Evolutionary conservation across 2,113 vertebrate species (phyloP).

Genomic region (Rallus limicola): DNA sequence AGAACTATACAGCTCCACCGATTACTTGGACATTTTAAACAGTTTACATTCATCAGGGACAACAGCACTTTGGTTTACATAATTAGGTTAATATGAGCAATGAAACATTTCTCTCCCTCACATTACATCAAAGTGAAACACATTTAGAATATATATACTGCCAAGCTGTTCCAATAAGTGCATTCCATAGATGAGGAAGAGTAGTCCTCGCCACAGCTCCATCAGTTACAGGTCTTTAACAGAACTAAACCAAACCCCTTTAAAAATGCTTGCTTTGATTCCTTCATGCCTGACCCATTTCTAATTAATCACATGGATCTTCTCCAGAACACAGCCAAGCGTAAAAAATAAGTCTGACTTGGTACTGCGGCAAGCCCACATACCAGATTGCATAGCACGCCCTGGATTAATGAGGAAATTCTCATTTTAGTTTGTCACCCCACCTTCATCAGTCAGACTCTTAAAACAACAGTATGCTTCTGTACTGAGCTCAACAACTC

Average conservation of each 20-base stretch:
- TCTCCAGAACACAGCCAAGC: constrained; percentile 1
- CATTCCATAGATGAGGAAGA: neutral
- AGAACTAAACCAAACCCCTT: neutral
- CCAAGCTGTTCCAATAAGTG: neutral
- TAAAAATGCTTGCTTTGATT: constrained; percentile 39
- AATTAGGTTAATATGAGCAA: constrained; percentile 54
- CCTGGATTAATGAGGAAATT: neutral
- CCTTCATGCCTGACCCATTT: constrained; percentile 22
- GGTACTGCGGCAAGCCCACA: neutral
- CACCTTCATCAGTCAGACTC: neutral
- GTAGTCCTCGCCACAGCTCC: neutral
- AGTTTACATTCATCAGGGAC: constrained; percentile 58
- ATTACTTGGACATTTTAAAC: constrained; percentile 47
- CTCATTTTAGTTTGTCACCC: neutral
- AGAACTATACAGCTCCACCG: constrained; percentile 33
- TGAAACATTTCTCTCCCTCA: constrained; percentile 28
- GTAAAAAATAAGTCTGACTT: neutral
- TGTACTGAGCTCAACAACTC: neutral
- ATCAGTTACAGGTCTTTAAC: neutral
- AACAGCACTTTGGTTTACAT: constrained; percentile 62
- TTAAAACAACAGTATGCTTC: constrained; percentile 3
- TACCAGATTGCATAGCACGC: neutral
- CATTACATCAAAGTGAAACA: constrained; percentile 42
- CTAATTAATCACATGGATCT: neutral
- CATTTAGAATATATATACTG: constrained; percentile 6